Conservation (phyloP, 2,888 invertebrate species). For the Parascotia fuliginaria region DNA sequence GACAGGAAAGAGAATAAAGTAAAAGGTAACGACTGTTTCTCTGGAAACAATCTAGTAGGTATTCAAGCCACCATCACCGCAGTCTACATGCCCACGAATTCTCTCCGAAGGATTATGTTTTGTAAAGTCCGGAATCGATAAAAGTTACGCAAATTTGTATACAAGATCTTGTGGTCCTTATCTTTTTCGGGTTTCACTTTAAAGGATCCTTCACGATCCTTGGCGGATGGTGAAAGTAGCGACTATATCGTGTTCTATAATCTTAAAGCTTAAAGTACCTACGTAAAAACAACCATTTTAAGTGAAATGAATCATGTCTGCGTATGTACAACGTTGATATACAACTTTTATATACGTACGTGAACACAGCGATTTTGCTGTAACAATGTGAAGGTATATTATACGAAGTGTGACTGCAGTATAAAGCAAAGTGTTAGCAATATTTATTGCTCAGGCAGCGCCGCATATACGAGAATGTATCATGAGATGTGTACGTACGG, state of each 20-base stretch:
- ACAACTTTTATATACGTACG: conserved; percentile 16
- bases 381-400: conserved; percentile 24
- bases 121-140: not conserved
- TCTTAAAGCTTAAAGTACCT: no score
- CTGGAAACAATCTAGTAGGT: no score
- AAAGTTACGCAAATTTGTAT: not conserved
- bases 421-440: conserved; percentile 30
- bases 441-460: conserved; percentile 34
- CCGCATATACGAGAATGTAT: conserved; percentile 31
- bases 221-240: not conserved
- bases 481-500: conserved; percentile 52
- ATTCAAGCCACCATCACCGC: not conserved
- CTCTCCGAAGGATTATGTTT: not conserved
- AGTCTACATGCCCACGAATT: not conserved
- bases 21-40: no score
- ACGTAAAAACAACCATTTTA: no score
- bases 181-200: no score
- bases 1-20: no score
- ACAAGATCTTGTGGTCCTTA: no score
- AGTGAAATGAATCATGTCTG: not conserved
- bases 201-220: not conserved
- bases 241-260: not conserved
- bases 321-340: conserved; percentile 10
- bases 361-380: conserved; percentile 14
- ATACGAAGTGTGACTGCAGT: conserved; percentile 9